Evolutionary conservation across 2,888 invertebrate species (phyloP).

Genomic region (Apotomis betuletana): DNA sequence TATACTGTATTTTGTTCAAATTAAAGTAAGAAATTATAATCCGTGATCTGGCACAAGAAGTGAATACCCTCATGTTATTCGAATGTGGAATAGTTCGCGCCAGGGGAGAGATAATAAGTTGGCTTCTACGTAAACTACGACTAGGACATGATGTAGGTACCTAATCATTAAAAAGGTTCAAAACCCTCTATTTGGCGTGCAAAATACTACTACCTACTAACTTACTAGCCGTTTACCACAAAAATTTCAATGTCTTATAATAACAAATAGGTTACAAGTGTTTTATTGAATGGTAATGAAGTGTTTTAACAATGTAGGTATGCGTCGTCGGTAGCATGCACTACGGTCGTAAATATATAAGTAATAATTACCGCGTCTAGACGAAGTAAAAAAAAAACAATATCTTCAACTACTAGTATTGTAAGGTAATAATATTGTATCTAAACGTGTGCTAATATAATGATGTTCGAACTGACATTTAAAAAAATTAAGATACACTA

Average conservation of each 20-base stretch:
- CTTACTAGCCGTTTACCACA: too few species aligned
- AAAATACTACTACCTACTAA: too few species aligned
- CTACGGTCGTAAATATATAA: not conserved
- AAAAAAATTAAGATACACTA: too few species aligned
- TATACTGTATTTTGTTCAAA: too few species aligned
- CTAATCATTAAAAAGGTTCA: too few species aligned
- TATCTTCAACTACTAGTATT: not conserved
- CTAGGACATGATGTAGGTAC: too few species aligned
- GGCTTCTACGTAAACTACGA: too few species aligned
- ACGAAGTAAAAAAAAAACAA: not conserved
- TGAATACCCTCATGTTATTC: not conserved
- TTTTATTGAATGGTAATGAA: not conserved
- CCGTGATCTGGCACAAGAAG: not conserved
- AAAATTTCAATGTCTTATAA: not conserved
- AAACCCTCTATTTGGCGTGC: too few species aligned
- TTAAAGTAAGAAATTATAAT: not conserved
- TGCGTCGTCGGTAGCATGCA: conserved; percentile 3
- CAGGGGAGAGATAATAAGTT: too few species aligned
- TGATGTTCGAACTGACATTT: too few species aligned
- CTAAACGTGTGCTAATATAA: not conserved
- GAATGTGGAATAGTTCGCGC: not conserved
- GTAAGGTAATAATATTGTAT: not conserved
- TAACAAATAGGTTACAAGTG: not conserved
- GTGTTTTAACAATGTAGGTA: not conserved
- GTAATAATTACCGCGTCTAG: conserved; percentile 17